phyloP scores from a whole-genome alignment of 92 coral and sea anemone species.

The Desmophyllum pertusum region DNA sequence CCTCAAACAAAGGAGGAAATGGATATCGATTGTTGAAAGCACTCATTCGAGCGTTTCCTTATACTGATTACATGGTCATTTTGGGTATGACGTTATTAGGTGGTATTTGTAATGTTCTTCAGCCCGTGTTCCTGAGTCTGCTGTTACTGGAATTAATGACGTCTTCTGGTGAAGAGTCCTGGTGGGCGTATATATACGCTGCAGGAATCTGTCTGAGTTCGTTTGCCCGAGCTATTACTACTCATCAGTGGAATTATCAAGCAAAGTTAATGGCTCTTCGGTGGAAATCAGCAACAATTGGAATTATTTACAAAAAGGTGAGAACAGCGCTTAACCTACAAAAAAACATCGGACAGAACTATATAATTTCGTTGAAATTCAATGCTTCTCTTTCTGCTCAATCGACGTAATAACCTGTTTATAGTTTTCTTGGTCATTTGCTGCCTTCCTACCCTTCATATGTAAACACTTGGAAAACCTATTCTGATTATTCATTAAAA shows the following conservation, averaged over 20 bases:
- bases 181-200: slow-evolving; percentile 63
- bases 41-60: slow-evolving; percentile 46
- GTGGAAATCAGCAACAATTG: slow-evolving; percentile 71
- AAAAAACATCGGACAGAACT: too few relatives aligned
- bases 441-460: too few relatives aligned
- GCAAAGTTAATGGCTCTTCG: slow-evolving; percentile 42
- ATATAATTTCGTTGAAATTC: too few relatives aligned
- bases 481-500: too few relatives aligned
- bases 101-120: slow-evolving; percentile 56
- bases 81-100: slow-evolving; percentile 28
- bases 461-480: too few relatives aligned
- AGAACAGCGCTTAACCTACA: too few relatives aligned
- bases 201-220: slow-evolving; percentile 68
- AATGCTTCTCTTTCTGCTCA: too few relatives aligned
- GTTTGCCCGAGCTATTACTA: slow-evolving; percentile 28
- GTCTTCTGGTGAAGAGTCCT: neutral
- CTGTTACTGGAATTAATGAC: slow-evolving; percentile 53
- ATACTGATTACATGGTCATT: slow-evolving; percentile 34
- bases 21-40: slow-evolving; percentile 50
- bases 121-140: slow-evolving; percentile 62
- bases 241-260: slow-evolving; percentile 42
- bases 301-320: slow-evolving; percentile 61
- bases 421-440: too few relatives aligned
- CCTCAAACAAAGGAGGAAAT: neutral
- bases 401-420: too few relatives aligned